These are phyloP conservation scores for Euura saliciscinereae DNA, from an alignment of 1,140 invertebrate species.

Conservation along the genomic window DNA sequence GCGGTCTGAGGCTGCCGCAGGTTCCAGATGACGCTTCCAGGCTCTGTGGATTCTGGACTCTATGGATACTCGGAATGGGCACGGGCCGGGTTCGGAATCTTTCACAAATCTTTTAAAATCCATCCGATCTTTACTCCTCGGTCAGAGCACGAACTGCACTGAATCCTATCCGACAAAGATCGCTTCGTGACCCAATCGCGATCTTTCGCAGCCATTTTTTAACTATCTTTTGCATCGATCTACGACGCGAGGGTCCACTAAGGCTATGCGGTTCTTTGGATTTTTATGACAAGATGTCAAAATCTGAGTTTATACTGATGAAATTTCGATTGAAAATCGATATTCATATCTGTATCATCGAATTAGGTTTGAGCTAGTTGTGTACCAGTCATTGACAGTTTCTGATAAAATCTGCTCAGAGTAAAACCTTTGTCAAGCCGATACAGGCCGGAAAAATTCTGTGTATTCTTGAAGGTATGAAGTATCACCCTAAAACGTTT, in stretches of 20 bases:
- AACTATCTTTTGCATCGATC: background rate
- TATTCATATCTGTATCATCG: no score
- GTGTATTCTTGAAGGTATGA: no score
- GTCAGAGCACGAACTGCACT: background rate
- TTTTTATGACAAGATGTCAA: background rate
- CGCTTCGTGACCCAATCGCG: conserved; percentile 1
- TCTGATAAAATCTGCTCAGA: no score
- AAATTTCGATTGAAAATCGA: no score
- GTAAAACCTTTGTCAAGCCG: no score
- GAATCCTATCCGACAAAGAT: background rate
- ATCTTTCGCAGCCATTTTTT: conserved; percentile 3
- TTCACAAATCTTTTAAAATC: background rate
- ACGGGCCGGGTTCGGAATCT: conserved; percentile 3
- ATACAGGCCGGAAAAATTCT: no score
- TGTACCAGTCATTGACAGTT: no score
- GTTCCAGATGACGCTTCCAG: background rate
- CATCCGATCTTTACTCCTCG: conserved; percentile 1
- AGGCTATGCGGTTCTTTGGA: background rate
- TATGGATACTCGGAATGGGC: conserved; percentile 27
- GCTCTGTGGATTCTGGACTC: background rate
- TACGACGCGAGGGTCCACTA: background rate
- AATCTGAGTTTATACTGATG: background rate
- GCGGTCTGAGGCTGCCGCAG: conserved; percentile 12
- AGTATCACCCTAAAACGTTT: no score
- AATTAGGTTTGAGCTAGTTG: no score